These are phyloP conservation scores for Elysia crispata DNA, from an alignment of 2,888 invertebrate species.

Conservation along the genomic window DNA sequence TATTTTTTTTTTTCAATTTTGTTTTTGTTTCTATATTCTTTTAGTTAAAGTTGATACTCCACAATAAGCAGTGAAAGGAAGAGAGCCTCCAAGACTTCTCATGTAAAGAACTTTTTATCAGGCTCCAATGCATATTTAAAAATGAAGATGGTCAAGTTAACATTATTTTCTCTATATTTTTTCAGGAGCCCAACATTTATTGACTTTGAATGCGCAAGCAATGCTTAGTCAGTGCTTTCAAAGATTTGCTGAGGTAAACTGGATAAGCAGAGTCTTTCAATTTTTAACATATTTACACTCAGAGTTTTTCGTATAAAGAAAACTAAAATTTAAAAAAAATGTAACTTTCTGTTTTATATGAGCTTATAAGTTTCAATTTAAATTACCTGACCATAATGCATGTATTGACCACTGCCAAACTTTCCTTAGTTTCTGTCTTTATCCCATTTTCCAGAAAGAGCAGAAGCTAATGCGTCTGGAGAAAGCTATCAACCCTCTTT, in stretches of 20 bases:
- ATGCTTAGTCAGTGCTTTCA: slow-evolving; percentile 93
- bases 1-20: no score
- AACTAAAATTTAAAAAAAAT: no score
- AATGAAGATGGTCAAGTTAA: neutral
- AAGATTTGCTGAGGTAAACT: slow-evolving; percentile 87
- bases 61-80: neutral
- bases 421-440: no score
- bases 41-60: neutral
- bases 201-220: slow-evolving; percentile 91
- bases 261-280: no score
- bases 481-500: slow-evolving; percentile 97
- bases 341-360: no score
- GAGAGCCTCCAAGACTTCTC: neutral
- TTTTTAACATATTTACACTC: no score
- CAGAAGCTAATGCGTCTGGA: slow-evolving; percentile 96
- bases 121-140: no score
- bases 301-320: no score
- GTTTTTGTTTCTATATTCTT: neutral
- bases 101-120: no score
- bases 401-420: no score
- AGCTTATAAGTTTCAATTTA: no score
- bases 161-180: slow-evolving; percentile 45
- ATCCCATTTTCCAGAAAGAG: slow-evolving; percentile 80
- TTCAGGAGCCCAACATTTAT: slow-evolving; percentile 86
- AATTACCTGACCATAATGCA: no score